Percentiles rank a stretch among this genome's conserved stretches.
These are phyloP conservation scores for Neodon shergylaensis DNA, from an alignment of 2,113 vertebrate genomes.

Conservation along the genomic window DNA sequence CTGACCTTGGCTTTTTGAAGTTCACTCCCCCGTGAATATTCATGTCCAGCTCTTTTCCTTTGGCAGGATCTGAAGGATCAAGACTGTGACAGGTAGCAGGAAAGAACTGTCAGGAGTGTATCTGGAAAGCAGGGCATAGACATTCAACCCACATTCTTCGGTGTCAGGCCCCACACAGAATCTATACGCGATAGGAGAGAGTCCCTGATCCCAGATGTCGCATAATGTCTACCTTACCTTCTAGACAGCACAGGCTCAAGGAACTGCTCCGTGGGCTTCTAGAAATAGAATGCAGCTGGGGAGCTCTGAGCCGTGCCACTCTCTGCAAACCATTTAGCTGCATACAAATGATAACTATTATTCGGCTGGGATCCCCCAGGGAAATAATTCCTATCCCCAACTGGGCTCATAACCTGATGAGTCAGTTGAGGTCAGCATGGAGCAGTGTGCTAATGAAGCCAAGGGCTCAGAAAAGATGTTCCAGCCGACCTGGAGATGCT, in stretches of 20 bases:
- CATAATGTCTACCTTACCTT: not conserved
- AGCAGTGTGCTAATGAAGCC: conserved; percentile 4
- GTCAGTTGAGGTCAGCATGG: conserved; percentile 65
- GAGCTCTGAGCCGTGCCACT: conserved; percentile 38
- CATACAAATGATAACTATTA: conserved; percentile 74
- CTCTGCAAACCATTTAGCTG: conserved; percentile 65
- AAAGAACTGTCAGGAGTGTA: not conserved
- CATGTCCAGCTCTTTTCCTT: not conserved
- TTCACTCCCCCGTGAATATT: conserved; percentile 58
- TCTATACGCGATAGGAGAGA: not conserved
- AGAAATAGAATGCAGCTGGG: conserved; percentile 72
- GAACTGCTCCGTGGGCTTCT: conserved; percentile 27
- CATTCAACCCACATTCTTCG: not conserved
- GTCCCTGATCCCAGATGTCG: not conserved
- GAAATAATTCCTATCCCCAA: conserved; percentile 64
- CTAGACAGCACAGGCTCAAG: conserved; percentile 27
- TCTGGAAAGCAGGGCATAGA: not conserved
- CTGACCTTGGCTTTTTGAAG: conserved; percentile 5
- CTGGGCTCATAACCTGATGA: conserved; percentile 64
- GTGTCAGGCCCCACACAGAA: not conserved
- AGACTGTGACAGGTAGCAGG: not conserved
- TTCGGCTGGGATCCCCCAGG: conserved; percentile 56
- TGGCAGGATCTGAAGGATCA: conserved; percentile 1
- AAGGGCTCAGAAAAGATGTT: conserved; percentile 2
- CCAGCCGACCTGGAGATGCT: not conserved